Base-by-base conservation (phyloP, 2,113 vertebrate genomes). In the Sitta europaea region DNA sequence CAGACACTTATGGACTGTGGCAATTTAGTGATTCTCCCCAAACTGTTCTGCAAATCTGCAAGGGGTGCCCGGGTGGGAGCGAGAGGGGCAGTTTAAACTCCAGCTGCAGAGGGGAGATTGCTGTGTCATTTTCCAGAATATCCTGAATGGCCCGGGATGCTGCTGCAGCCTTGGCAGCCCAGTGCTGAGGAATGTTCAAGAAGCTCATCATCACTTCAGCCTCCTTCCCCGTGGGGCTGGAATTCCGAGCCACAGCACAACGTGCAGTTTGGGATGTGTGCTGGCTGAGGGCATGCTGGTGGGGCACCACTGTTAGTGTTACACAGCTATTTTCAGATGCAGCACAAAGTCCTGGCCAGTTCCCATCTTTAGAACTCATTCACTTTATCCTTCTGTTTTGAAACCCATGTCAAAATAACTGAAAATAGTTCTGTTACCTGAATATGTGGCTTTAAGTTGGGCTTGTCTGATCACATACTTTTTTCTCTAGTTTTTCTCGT, bases 361-460 rank as follows among this genome's bases (percentile, higher is more conserved):
- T 80, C 65, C 29, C 6, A 0, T 81, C 91, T 89, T 72, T 33
- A 15, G 29, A 51, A 27, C 51, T 84, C 84, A 33, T 55, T 95
- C 53, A 59, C 47, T 95, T 79, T 33, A 57, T 81, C 89, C 73
- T 68, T 59, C 8, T 50, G 82, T 86, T 93, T 87, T 78, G 84
- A 91, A 95, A 82, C 28, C 10, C 6, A 7, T 17, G 70, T 82
- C 89, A 90, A 83, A 91, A 67, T 81, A 90, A 75, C 89, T 68
- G 61, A 50, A 91, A 95, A 71, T 72, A 79, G 62, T 77, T 87
- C 70, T 42, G 50, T 71, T 95, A 95, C 93, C 84, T 94, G 77
- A 50, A 57, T 33, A 28, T 1, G 4, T 57, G 54, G 62, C 73
- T 95, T 72, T 70, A 77, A 85, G 63, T 75, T 29, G 62, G 80